Evolutionary conservation across 2,888 invertebrate genomes (phyloP), one percentile per base, ranked within the genome.

Genomic region (Hydrotaea cyrtoneurina): DNA sequence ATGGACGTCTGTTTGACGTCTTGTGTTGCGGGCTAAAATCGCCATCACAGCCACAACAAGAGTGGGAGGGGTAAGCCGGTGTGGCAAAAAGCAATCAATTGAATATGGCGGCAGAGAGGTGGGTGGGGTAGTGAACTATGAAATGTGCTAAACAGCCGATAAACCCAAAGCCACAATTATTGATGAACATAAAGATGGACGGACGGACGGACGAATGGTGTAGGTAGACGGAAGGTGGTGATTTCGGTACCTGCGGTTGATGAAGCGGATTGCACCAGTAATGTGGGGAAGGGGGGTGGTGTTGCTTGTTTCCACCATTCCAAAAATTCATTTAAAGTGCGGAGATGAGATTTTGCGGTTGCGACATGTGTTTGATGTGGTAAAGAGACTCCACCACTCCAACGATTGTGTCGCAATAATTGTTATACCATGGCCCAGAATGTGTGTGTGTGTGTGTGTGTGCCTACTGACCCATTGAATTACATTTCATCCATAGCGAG

Each of bases 111-210:
- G 39, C 21, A 43, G 66, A n/a, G n/a, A n/a, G n/a, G n/a, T n/a
- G n/a, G n/a, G n/a, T n/a, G n/a, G n/a, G n/a, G n/a, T n/a, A n/a
- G n/a, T n/a, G n/a, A n/a, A n/a, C n/a, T n/a, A n/a, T n/a, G n/a
- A n/a, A 46, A 62, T 62, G 62, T 46, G 74, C 59, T 59, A 59
- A 62, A 74, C 46, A 13, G 74, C n/a, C 8, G 26, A 46, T 74
- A 46, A 59, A 74, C 15, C 46, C 69, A 11, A 31, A 31, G 17
- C 69, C 46, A 46, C 59, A 43, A 17, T 43, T 19, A 62, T 46
- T 31, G 59, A 46, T 53, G 55, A 72, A 4, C 23, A 59, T 71
- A 31, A 71, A 17, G 10, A 53, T 19, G 17, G 17, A 26, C 50
- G 3, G 55, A 2, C 21, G 55, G 19, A 50, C n/a, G n/a, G 7